Conservation (phyloP, 2,888 invertebrate species). For the Chorisops tibialis region DNA sequence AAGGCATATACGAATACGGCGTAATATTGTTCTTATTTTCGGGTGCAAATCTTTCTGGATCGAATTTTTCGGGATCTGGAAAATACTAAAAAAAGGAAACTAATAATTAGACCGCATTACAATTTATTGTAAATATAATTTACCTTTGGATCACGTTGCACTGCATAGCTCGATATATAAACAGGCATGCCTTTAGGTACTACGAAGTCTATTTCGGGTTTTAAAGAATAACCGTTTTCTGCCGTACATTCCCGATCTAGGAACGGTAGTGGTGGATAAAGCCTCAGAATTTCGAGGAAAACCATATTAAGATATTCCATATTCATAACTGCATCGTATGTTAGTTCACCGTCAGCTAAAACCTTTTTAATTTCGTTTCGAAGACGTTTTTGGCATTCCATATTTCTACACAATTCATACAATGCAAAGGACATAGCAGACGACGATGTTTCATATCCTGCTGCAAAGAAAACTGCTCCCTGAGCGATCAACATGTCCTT, state of each 20-base stretch:
- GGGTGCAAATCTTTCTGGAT: slow-evolving; percentile 47
- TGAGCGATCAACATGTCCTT: slow-evolving; percentile 47
- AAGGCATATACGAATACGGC: slow-evolving; percentile 45
- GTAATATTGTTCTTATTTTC: slow-evolving; percentile 41
- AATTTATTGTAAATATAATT: not conserved
- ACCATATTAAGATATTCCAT: slow-evolving; percentile 53
- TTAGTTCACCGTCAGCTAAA: slow-evolving; percentile 46
- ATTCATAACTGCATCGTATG: slow-evolving; percentile 48
- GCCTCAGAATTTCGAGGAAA: slow-evolving; percentile 44
- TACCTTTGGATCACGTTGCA: slow-evolving; percentile 49
- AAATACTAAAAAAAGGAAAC: slow-evolving; percentile 40
- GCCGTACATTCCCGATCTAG: slow-evolving; percentile 47
- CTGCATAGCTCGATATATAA: slow-evolving; percentile 44
- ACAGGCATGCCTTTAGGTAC: slow-evolving; percentile 47
- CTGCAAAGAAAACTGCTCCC: slow-evolving; percentile 47
- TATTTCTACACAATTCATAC: slow-evolving; percentile 50
- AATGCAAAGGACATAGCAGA: slow-evolving; percentile 53
- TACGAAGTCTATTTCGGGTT: slow-evolving; percentile 41
- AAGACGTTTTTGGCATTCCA: slow-evolving; percentile 49
- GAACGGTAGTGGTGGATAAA: slow-evolving; percentile 50
- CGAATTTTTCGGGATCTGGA: slow-evolving; percentile 45
- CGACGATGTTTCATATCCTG: slow-evolving; percentile 51
- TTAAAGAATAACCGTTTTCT: slow-evolving; percentile 40
- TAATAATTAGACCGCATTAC: not conserved
- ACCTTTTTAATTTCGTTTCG: slow-evolving; percentile 50